Base-by-base conservation (phyloP, 2,888 invertebrate species). In the Catocala fraxini region DNA sequence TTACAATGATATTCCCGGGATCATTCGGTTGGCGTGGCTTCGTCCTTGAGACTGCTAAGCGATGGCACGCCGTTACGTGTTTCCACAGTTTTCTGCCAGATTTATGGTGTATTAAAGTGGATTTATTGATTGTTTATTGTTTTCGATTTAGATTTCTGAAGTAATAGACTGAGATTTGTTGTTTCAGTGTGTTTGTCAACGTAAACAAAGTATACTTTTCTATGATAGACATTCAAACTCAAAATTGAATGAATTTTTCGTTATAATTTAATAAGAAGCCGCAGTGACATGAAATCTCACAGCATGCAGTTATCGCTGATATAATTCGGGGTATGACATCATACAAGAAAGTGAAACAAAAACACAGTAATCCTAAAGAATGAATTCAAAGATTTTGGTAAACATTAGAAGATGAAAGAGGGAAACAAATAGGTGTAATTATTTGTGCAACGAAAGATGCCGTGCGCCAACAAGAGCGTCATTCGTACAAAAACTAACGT, bases 121-220 rank as follows among this genome's bases (percentile, higher is more conserved):
- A 86, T 88, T 86, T 86, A 87, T 83, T 70, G 80, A 85, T 84
- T 86, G 86, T 88, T 86, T 87, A 87, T 84, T 82, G 78, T 85
- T 84, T 82, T 80, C 71, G 64, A 74, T 82, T 81, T 74, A 73
- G 73, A 74, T 80, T 78, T 79, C 76, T 71, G 65, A 73, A 75
- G 63, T 74, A 79, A 76, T 76, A 68, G 65, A 71, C 69, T 65
- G 54, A 64, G 68, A 77, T 76, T 81, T 77, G 77, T 75, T 65
- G 59, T 63, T 59, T 63, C 61, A 57, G 62, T 56, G 55, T 60
- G 59, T 61, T 66, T 72, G 73, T 69, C 66, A 70, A 68, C 67
- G 59, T 68, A 70, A 70, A 70, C 53, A 71, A 59, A 39, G 35
- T 59, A 54, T 64, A 57, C 66, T 75, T 67, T 70, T 69, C 61